Evolutionary conservation across 2,113 vertebrate species (phyloP).

Genomic region (Brachionichthys hirsutus): DNA sequence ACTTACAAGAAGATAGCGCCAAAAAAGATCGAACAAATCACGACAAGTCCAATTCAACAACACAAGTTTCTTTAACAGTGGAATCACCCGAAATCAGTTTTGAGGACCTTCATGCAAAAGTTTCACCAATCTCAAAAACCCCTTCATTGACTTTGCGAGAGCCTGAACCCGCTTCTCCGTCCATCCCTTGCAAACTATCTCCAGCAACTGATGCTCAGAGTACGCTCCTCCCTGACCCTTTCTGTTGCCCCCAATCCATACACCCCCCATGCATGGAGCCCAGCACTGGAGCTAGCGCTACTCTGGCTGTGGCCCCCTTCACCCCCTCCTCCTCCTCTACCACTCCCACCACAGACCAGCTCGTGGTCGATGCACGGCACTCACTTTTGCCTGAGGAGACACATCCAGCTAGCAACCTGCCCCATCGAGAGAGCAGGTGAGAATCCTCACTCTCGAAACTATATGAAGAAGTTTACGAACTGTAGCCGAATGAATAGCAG

Average conservation of each 20-base stretch:
- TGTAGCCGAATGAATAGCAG: slow-evolving; percentile 16
- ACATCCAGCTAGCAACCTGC: slow-evolving; percentile 85
- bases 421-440: slow-evolving; percentile 89
- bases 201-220: slow-evolving; percentile 51
- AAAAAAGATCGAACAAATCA: not conserved
- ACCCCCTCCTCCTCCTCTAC: slow-evolving; percentile 66
- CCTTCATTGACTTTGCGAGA: slow-evolving; percentile 64
- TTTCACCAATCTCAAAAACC: slow-evolving; percentile 62
- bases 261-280: slow-evolving; percentile 55
- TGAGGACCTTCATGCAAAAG: slow-evolving; percentile 71
- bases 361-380: slow-evolving; percentile 80
- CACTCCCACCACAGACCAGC: slow-evolving; percentile 71
- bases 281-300: slow-evolving; percentile 57
- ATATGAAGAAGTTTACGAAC: slow-evolving; percentile 26
- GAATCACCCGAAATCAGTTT: slow-evolving; percentile 60
- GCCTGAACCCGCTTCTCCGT: slow-evolving; percentile 66
- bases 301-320: slow-evolving; percentile 71
- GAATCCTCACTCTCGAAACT: slow-evolving; percentile 68
- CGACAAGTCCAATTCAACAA: not conserved
- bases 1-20: slow-evolving; percentile 4
- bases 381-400: slow-evolving; percentile 91
- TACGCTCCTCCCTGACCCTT: slow-evolving; percentile 42
- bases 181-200: slow-evolving; percentile 62
- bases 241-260: slow-evolving; percentile 65
- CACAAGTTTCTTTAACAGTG: not conserved